Conservation (phyloP, 2,113 vertebrate species). For the Capreolus pygargus region DNA sequence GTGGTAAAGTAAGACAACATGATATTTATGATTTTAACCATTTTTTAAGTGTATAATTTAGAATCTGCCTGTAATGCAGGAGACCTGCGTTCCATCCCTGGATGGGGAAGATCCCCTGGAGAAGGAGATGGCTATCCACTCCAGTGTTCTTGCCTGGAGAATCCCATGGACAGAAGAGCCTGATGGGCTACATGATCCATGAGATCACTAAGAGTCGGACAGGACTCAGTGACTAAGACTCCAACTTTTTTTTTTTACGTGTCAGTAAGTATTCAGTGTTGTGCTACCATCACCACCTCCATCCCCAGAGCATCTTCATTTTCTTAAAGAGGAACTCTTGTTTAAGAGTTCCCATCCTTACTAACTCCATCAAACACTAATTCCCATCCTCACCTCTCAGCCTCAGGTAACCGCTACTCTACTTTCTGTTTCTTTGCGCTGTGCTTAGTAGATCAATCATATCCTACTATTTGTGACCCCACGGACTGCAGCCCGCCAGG, state of each 20-base stretch:
- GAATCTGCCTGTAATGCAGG: background rate
- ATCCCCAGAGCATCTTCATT: background rate
- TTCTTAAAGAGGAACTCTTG: background rate
- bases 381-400: background rate
- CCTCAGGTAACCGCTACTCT: background rate
- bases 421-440: background rate
- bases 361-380: background rate
- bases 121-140: background rate
- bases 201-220: background rate
- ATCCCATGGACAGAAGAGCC: background rate
- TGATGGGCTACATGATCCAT: rapidly evolving
- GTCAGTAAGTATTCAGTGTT: too few species aligned
- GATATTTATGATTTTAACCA: too few species aligned
- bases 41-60: too few species aligned
- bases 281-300: background rate
- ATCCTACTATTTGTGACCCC: background rate
- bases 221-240: background rate
- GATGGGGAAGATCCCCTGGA: background rate
- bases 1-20: too few species aligned
- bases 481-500: background rate
- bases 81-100: background rate
- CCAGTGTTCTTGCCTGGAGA: background rate
- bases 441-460: background rate
- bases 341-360: too few species aligned
- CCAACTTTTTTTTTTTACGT: background rate